Evolutionary conservation across 2,797 vertebrate species (phyloP).

Genomic region (Peromyscus attwateri): DNA sequence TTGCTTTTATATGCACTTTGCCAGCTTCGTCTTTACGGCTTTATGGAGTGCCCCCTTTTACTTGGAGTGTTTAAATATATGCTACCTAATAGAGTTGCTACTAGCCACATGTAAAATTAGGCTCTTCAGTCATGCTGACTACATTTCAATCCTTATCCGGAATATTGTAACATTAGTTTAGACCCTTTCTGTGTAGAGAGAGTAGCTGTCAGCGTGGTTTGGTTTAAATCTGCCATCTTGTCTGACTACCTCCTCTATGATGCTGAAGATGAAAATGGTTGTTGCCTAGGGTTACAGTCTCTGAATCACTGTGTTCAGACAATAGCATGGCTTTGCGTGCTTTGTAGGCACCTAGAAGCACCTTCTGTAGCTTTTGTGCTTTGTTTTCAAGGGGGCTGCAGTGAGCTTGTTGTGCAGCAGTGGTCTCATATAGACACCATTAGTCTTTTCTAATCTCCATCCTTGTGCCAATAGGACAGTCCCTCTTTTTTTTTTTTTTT

Average conservation of each 20-base stretch:
- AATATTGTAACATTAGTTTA: neutral
- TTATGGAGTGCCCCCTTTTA: neutral
- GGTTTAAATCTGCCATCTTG: neutral
- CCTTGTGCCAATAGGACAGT: neutral
- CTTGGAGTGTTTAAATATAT: neutral
- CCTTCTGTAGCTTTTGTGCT: neutral
- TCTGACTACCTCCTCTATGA: neutral
- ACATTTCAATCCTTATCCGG: neutral
- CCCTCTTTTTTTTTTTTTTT: neutral
- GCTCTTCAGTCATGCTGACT: neutral
- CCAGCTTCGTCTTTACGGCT: neutral
- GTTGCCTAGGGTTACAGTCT: neutral
- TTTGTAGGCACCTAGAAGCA: neutral
- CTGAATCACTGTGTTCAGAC: neutral
- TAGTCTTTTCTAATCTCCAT: neutral
- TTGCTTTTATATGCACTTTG: neutral
- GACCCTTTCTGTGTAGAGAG: neutral
- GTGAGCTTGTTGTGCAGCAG: neutral
- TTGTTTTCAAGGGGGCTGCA: neutral
- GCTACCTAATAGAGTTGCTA: neutral
- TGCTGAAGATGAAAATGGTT: neutral
- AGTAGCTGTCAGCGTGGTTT: neutral
- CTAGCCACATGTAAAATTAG: slow-evolving; percentile 18
- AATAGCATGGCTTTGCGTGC: neutral
- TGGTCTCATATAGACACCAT: neutral